Conservation (phyloP, 2,113 vertebrate species). For the Rostratula benghalensis region DNA sequence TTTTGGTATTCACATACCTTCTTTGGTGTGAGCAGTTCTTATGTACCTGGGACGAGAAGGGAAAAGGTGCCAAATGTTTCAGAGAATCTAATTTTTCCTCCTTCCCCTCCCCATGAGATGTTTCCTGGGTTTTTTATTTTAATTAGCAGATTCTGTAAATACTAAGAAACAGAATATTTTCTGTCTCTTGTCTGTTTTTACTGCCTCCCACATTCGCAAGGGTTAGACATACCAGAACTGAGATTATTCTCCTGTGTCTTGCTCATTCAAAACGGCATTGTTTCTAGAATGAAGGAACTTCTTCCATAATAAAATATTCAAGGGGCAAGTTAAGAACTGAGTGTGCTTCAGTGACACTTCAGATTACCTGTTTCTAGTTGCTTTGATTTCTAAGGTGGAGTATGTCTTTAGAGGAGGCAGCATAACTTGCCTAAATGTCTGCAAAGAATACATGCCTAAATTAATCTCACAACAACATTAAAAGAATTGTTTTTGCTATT, state of each 20-base stretch:
- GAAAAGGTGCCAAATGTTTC: background rate
- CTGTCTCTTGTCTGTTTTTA: background rate
- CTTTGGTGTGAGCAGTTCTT: background rate
- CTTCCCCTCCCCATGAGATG: background rate
- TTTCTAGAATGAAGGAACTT: background rate
- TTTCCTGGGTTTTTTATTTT: background rate
- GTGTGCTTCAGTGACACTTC: background rate
- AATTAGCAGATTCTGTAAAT: background rate
- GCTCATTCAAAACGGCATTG: background rate
- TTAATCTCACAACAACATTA: background rate
- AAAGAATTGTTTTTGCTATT: background rate
- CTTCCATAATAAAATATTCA: background rate
- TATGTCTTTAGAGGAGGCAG: background rate
- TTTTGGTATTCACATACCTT: accelerated
- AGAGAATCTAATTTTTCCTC: background rate
- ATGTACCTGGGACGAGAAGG: background rate
- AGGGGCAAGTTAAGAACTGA: background rate
- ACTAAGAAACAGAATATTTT: background rate
- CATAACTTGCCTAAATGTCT: background rate
- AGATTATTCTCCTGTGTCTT: background rate
- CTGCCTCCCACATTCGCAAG: background rate
- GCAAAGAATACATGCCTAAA: background rate
- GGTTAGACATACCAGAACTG: background rate
- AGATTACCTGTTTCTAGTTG: background rate
- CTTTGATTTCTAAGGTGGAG: background rate